phyloP scores from a whole-genome alignment of 2,113 vertebrate species.

The Camelus bactrianus region DNA sequence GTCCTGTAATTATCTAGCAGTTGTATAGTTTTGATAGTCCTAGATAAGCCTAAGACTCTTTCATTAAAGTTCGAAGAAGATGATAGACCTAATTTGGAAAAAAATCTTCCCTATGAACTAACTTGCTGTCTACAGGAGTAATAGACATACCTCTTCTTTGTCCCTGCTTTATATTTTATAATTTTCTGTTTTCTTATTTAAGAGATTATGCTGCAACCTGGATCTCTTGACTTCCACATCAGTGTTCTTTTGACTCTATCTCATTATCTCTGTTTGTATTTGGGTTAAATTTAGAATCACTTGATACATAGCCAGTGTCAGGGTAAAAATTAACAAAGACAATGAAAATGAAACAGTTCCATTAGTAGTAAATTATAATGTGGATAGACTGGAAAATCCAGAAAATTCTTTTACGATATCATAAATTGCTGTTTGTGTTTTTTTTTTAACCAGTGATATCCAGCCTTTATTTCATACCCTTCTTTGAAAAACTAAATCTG shows the following conservation, averaged over 20 bases:
- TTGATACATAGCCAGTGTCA: neutral
- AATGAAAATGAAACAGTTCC: neutral
- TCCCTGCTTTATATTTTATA: neutral
- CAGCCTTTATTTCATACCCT: neutral
- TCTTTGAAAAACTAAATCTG: neutral
- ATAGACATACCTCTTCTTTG: neutral
- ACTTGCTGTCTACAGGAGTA: neutral
- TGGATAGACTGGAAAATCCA: neutral
- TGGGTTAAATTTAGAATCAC: slow-evolving; percentile 10
- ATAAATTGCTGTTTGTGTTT: neutral
- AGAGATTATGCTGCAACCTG: neutral
- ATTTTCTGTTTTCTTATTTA: neutral
- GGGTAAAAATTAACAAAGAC: neutral
- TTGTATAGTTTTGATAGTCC: slow-evolving; percentile 32
- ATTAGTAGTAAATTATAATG: slow-evolving; percentile 2
- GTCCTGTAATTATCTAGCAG: slow-evolving; percentile 1
- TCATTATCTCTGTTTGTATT: slow-evolving; percentile 19
- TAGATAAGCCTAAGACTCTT: neutral
- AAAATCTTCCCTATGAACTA: neutral
- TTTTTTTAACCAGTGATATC: neutral
- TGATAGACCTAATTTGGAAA: neutral
- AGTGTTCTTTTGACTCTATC: neutral
- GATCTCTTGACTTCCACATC: neutral
- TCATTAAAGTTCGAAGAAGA: slow-evolving; percentile 22
- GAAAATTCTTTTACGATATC: neutral